Conservation (phyloP, 2,113 vertebrate species). For the Chelonoidis abingdonii region DNA sequence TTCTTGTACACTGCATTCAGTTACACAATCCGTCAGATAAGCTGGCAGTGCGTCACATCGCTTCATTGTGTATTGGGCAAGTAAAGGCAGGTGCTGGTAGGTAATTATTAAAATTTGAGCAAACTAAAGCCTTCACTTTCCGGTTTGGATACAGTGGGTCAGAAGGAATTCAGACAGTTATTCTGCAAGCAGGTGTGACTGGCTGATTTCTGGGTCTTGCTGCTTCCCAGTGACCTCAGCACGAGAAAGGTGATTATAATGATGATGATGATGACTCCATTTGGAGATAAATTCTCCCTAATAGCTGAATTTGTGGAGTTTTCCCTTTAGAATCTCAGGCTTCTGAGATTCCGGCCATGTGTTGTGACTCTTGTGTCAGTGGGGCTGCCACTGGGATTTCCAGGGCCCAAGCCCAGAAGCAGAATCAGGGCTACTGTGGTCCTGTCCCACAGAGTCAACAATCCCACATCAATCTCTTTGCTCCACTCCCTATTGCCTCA, state of each 20-base stretch:
- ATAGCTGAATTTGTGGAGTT: neutral
- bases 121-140: neutral
- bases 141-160: fast-evolving
- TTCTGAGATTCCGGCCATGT: neutral
- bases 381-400: neutral
- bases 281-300: neutral
- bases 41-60: neutral
- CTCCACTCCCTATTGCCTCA: neutral
- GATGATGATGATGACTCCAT: neutral
- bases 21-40: neutral
- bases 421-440: neutral
- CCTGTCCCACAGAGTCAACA: neutral
- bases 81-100: neutral
- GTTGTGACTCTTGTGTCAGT: neutral
- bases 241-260: neutral
- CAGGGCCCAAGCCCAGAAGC: neutral
- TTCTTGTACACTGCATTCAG: neutral
- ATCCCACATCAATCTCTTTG: neutral
- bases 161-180: neutral
- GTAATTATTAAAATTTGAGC: neutral
- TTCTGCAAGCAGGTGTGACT: neutral
- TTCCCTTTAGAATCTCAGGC: neutral
- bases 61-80: neutral
- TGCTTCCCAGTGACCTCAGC: neutral
- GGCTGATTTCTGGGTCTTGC: neutral